A percentile compares a stretch with the other conserved stretches of the same genome.
These are phyloP conservation scores for Australoheros scitulus DNA, from an alignment of 2,113 vertebrate genomes.

Conservation along the genomic window DNA sequence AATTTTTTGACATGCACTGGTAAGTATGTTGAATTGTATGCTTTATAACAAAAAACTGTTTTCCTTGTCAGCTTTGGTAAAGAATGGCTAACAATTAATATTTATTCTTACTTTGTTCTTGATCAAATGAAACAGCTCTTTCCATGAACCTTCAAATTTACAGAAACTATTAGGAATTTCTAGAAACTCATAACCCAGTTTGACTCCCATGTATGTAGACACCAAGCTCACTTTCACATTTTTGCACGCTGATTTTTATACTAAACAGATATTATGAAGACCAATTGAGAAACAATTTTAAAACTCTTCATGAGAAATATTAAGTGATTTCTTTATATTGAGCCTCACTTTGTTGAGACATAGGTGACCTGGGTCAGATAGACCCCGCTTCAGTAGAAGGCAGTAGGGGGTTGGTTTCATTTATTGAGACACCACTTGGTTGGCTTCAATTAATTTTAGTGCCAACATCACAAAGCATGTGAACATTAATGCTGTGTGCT, in stretches of 20 bases:
- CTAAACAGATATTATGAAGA: not conserved
- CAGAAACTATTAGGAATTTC: not conserved
- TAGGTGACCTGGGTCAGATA: no score
- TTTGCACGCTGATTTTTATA: not conserved
- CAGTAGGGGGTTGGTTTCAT: no score
- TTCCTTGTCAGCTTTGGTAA: not conserved
- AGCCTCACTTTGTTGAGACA: no score
- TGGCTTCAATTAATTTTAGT: not conserved
- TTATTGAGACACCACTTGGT: not conserved
- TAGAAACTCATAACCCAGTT: not conserved
- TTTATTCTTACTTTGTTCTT: not conserved
- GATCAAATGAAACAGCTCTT: not conserved
- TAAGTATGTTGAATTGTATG: not conserved
- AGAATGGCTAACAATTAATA: not conserved
- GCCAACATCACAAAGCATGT: not conserved
- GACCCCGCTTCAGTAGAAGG: no score
- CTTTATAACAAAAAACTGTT: not conserved
- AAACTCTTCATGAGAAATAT: not conserved
- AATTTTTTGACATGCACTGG: not conserved
- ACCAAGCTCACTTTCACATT: not conserved
- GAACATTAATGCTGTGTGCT: not conserved
- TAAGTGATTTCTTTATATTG: no score
- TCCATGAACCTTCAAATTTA: not conserved
- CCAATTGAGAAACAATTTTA: not conserved
- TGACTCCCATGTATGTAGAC: not conserved